Evolutionary conservation across 1,140 invertebrate genomes (phyloP), one percentile per base, ranked within the genome.

Genomic region (Planococcus citri): DNA sequence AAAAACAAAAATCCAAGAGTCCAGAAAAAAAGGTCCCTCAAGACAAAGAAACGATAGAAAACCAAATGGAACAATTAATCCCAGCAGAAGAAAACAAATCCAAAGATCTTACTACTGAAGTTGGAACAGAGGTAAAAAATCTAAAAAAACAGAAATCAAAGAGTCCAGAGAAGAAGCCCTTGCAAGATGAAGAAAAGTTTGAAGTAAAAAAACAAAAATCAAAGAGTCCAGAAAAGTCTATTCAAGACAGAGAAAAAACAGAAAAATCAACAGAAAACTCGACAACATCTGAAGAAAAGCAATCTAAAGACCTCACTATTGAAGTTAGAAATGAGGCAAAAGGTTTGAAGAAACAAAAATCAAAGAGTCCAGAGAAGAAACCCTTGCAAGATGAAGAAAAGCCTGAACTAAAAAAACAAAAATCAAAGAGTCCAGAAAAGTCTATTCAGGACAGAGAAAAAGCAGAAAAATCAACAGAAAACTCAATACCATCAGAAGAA

Each of bases 261-360:
- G 17, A 51, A n/a, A 51, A 51, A 51, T 51, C 41, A 51, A 51
- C 3, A 33, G 29, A 33, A 33, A 33, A 33, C 29, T 12, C 12
- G 29, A 33, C 3, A 12, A 33, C 3, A 33, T 33, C 29, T 33
- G 4, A 33, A 12, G 29, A 33, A 6, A 33, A 33, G 29, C 3
- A 33, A 33, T 33, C 29, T 33, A 33, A 70, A 37, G 72, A 74
- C n/a, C 71, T 41, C 20, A 69, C 69, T 71, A 70, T 68, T 21
- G 68, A 73, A 29, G 27, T 70, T 61, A 69, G 68, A 70, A 70
- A 73, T 21, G 71, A 61, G 12, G 38, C 58, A 21, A 71, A 70
- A 27, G 14, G 72, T 17, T n/a, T 68, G 22, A 37, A 71, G 20
- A 29, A 51, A 38, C 1, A 73, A 69, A 27, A 68, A 72, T 69